Evolutionary conservation across 2,113 vertebrate genomes (phyloP), one percentile per base, ranked within the genome.

Genomic region (Meles meles): DNA sequence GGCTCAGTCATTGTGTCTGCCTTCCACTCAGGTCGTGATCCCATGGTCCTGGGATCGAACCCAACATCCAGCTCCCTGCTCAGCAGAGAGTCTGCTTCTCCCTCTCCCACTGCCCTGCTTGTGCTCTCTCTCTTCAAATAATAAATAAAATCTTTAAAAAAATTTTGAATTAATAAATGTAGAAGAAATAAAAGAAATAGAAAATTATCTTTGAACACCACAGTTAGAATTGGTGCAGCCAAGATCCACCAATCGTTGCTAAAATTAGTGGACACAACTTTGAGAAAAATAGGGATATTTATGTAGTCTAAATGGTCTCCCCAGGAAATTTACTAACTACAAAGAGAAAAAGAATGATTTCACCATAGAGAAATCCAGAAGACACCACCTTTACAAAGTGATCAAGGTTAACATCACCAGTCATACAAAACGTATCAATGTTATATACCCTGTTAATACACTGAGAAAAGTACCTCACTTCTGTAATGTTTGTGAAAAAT

Each of bases 341-440:
- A 65, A 59, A 81, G 42, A 37, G 61, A 77, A 89, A 63, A 39
- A 10, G 29, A 34, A 7, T 21, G 65, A 29, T n/a, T 67, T 61
- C 25, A 23, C 9, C 21, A 25, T 57, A 10, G 31, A 69, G 77
- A 88, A 88, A 25, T 9, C 13, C 71, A 37, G 27, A 86, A 44
- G 21, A 55, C 13, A 91, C 10, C 23, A 31, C 39, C 34, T 23
- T 31, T 17, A 86, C 21, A 14, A 85, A 83, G 52, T 55, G 39
- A 81, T 25, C 57, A 27, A 63, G 1, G 25, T 11, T 65, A 52
- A 29, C 0, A 23, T 29, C 52, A 52, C 29, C 20, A 44, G 17
- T 15, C 31, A 11, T 0, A 42, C 7, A 81, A 84, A 47, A 57
- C 6, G 0, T 0, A 0, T 23, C 20, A 34, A 34, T 13, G 2